Conservation (phyloP, 2,888 invertebrate species). For the Pachymerium ferrugineum region DNA sequence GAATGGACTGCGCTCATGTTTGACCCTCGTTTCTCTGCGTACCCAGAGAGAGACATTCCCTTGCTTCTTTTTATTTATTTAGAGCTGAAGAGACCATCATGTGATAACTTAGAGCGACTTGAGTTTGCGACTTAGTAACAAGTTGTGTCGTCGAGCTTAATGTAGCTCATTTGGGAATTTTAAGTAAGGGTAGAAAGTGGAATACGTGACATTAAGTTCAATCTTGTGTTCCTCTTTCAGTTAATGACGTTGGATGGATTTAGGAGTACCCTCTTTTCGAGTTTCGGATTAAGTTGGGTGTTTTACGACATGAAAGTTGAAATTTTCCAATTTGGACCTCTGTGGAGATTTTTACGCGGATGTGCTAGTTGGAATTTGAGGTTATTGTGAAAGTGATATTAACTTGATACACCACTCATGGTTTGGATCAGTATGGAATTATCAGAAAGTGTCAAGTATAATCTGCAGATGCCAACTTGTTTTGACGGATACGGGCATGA, state of each 20-base stretch:
- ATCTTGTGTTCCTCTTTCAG: conserved; percentile 8
- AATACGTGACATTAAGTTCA: conserved; percentile 19
- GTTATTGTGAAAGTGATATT: not conserved
- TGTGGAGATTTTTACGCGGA: no score
- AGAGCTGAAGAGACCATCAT: not conserved
- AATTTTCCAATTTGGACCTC: not conserved
- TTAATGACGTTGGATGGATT: conserved; percentile 11
- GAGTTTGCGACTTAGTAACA: conserved; percentile 18
- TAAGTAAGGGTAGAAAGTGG: conserved; percentile 18
- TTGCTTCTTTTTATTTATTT: conserved; percentile 10
- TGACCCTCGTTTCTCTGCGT: conserved; percentile 3
- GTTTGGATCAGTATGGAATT: not conserved
- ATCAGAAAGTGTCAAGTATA: not conserved
- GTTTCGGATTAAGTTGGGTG: not conserved
- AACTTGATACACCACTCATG: not conserved
- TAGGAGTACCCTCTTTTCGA: not conserved
- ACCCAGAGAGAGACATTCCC: not conserved
- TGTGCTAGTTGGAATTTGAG: not conserved
- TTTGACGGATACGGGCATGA: not conserved
- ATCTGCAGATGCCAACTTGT: not conserved
- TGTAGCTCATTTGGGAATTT: conserved; percentile 13
- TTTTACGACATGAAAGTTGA: not conserved
- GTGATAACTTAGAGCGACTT: not conserved
- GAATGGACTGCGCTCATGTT: conserved; percentile 4
- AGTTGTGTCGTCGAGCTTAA: conserved; percentile 14